Conservation (phyloP, 64 coral and sea anemone genomes). For the Dendrophyllia cribrosa region DNA sequence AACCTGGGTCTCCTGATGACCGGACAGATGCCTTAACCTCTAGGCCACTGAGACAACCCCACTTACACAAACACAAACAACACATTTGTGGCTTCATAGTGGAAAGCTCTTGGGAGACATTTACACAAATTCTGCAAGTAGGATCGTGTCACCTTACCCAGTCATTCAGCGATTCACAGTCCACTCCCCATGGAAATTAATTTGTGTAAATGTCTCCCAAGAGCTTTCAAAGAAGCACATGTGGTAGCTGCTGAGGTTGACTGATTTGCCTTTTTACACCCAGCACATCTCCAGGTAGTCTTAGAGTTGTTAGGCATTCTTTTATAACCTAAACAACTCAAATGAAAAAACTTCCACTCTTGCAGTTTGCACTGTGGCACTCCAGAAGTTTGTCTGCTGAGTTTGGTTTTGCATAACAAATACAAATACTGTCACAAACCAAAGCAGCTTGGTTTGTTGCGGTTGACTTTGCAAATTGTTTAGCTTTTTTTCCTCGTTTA, state of each 20-base stretch:
- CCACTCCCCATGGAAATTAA: no score
- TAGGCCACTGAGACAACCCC: no score
- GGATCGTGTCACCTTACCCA: no score
- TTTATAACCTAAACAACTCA: background rate
- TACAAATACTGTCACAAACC: background rate
- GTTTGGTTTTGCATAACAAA: background rate
- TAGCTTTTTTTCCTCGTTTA: constrained; percentile 12
- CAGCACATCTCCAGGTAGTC: background rate
- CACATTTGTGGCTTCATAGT: no score
- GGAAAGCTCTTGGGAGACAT: no score
- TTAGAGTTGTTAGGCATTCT: background rate
- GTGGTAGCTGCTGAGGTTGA: background rate
- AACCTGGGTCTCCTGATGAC: no score
- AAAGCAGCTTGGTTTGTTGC: background rate
- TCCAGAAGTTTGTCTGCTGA: background rate
- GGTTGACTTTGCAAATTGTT: background rate
- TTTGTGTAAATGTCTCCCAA: no score
- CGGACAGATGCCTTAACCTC: no score
- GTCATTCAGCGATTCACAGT: no score
- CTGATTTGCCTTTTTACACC: background rate
- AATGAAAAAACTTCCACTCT: background rate
- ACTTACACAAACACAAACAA: no score
- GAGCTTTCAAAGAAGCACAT: background rate
- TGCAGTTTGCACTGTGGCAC: background rate
- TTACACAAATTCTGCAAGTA: no score